Base-by-base conservation (phyloP, 2,888 invertebrate genomes). In the Agrilus mali region DNA sequence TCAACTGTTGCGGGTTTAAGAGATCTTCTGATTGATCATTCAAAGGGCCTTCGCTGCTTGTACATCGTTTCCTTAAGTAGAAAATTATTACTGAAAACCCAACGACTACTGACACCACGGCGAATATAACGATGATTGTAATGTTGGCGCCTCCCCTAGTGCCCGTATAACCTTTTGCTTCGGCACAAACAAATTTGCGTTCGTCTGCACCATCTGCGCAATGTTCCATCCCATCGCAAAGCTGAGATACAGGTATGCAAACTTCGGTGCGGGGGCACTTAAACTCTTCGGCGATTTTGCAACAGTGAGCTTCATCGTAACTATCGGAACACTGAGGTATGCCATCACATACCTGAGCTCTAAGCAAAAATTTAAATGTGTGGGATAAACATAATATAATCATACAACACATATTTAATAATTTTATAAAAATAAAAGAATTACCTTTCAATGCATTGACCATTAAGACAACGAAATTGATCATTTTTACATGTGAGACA, bases 161-260 rank as follows among this genome's bases (percentile, higher is more conserved):
- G 1, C 66, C 61, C 51, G 59, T 70, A 48, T 71, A 68, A 7
- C 69, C 65, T n/a, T 66, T 67, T 44, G 68, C 43, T 27, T 48
- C 51, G 12, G 70, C 67, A 55, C 86, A 86, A 4, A 76, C 73
- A 2, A 78, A 72, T 2, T 75, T 71, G 6, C 75, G 69, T 62
- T 90, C 90, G 61, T 90, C 89, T 1, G 82, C 77, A 1, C 85
- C 86, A 65, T 89, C 87, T 1, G 77, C 78, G 60, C 90, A 90
- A 60, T 89, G 78, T 8, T 75, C 76, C 64, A 75, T 78, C 0
- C 82, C 81, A 63, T 90, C 86, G 56, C 90, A 90, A 1, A 87
- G 67, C 7, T 76, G 64, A 0, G 73, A 67, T 3, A 75, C 67
- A 0, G 83, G 72, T 15, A 89, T 76, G 54, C 89, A 89, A 1